These are phyloP conservation scores for Peromyscus leucopus DNA, from an alignment of 2,113 vertebrate species.

Conservation along the genomic window DNA sequence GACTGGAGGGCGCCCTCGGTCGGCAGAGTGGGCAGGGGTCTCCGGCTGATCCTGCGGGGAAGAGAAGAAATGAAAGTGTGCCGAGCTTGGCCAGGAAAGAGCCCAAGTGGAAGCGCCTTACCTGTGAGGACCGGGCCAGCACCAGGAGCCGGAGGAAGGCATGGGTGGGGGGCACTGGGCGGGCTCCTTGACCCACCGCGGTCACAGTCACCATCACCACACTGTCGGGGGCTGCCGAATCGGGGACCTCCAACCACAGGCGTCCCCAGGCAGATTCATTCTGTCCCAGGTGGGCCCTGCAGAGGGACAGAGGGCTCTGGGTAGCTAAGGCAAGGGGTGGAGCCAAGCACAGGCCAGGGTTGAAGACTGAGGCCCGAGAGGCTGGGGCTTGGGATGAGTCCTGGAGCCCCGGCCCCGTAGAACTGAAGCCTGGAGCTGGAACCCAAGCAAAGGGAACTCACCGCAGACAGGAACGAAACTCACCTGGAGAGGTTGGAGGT, in stretches of 20 bases:
- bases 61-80: neutral
- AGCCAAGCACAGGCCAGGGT: neutral
- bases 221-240: slow-evolving; percentile 77
- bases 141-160: slow-evolving; percentile 90
- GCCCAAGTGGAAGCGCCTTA: neutral
- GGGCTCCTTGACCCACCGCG: slow-evolving; percentile 55
- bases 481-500: slow-evolving; percentile 79
- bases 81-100: no score
- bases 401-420: rapidly evolving
- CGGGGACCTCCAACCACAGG: slow-evolving; percentile 87
- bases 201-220: slow-evolving; percentile 88
- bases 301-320: neutral
- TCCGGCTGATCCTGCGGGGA: slow-evolving; percentile 32
- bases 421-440: neutral
- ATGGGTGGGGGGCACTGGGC: slow-evolving; percentile 71
- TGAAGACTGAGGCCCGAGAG: neutral
- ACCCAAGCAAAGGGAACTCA: neutral
- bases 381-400: neutral
- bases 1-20: neutral
- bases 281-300: slow-evolving; percentile 81
- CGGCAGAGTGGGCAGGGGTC: neutral
- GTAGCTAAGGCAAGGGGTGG: neutral
- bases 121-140: slow-evolving; percentile 8
- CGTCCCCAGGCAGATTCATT: slow-evolving; percentile 83
- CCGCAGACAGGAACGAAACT: neutral